Evolutionary conservation across 2,888 invertebrate genomes (phyloP), one percentile per base, ranked within the genome.

Genomic region (Andrena trimmerana): DNA sequence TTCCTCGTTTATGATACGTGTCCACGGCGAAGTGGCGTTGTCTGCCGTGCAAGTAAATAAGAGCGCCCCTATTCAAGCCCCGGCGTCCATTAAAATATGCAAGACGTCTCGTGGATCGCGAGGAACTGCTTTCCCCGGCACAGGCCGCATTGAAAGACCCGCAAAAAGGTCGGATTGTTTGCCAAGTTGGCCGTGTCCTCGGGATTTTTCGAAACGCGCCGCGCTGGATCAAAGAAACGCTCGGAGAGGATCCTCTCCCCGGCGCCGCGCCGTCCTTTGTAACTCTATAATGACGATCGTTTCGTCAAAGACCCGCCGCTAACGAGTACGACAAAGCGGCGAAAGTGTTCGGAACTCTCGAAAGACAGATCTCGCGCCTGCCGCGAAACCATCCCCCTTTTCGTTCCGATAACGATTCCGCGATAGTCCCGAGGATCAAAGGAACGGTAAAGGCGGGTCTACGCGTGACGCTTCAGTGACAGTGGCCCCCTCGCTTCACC

Each of bases 261-360:
- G 24, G 27, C 65, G 24, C 24, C n/a, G 10, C 31, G 0, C 2
- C 20, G 42, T 60, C 29, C 54, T 60, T 63, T 68, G 73, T 57
- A 62, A 74, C 78, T 63, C 68, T 79, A 79, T 74, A 74, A 74
- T 57, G 68, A 65, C 67, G 63, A 74, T 74, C 68, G 67, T 62
- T 68, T 73, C 62, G 57, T 65, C 67, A n/a, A 33, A 57, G 48
- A 57, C 13, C 24, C n/a, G 50, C 62, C 50, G 31, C 36, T 42
- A 33, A 68, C 68, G 50, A 52, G 62, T 48, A 50, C 29, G 27
- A 48, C 31, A 5, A 33, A 33, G 20, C 27, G 50, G 10, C 31
- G 50, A 62, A 36, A 57, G 27, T 65, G 54, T 57, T 29, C 60
- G 36, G 60, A 29, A 60, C 33, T 2, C 7, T 7, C 27, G 20